Conservation (phyloP, 2,797 vertebrate species). For the Heliangelus exortis region DNA sequence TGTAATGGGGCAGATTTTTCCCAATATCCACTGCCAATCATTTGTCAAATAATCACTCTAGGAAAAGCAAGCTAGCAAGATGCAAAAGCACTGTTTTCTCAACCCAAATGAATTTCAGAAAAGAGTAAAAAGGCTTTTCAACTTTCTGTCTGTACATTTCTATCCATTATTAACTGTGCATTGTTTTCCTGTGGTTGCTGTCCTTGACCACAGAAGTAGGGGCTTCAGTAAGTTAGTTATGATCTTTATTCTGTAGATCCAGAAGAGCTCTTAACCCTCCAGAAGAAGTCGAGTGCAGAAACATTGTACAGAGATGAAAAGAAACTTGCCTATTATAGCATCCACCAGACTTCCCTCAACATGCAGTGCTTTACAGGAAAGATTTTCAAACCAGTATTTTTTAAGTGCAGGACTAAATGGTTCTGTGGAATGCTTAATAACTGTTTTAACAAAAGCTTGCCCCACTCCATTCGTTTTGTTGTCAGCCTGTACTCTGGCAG, state of each 20-base stretch:
- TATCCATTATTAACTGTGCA: not conserved
- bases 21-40: not conserved
- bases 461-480: not conserved
- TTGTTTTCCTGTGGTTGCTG: not conserved
- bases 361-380: not conserved
- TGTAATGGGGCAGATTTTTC: not conserved
- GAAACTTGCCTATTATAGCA: not conserved
- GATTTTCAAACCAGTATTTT: not conserved
- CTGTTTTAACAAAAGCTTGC: constrained; percentile 1
- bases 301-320: not conserved
- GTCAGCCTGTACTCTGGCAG: not conserved
- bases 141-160: not conserved
- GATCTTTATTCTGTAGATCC: not conserved
- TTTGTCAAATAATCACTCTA: not conserved
- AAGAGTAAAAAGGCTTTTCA: not conserved
- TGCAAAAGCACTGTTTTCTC: not conserved
- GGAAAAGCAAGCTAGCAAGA: not conserved
- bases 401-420: not conserved
- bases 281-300: not conserved
- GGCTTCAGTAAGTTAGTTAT: not conserved
- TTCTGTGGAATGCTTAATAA: not conserved
- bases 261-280: not conserved
- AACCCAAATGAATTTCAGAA: not conserved
- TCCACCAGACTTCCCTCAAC: not conserved
- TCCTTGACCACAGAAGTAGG: not conserved